These are phyloP conservation scores for Agraylea sexmaculata DNA, from an alignment of 1,140 invertebrate genomes.

Conservation along the genomic window DNA sequence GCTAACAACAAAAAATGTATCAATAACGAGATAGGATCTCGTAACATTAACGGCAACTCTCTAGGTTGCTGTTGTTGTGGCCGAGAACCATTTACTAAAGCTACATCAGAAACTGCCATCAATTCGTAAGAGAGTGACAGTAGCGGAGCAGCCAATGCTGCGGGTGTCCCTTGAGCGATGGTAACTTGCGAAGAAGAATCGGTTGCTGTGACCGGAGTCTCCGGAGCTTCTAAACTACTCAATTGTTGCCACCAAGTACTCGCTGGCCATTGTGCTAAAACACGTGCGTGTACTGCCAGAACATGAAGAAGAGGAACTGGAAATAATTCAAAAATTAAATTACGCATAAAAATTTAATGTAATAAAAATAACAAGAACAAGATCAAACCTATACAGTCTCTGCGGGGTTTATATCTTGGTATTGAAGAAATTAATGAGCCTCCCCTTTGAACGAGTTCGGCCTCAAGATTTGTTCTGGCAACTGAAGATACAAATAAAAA, in stretches of 20 bases:
- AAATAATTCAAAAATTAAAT: slow-evolving; percentile 18
- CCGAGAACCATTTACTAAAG: slow-evolving; percentile 29
- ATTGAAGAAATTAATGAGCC: slow-evolving; percentile 55
- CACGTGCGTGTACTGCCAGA: slow-evolving; percentile 69
- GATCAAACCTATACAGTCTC: slow-evolving; percentile 61
- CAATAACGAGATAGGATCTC: slow-evolving; percentile 72
- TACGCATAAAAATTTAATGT: slow-evolving; percentile 2
- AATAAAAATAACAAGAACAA: background rate
- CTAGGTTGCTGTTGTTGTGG: slow-evolving; percentile 41
- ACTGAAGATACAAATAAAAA: slow-evolving; percentile 85
- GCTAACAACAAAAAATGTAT: slow-evolving; percentile 78
- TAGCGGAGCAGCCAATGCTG: slow-evolving; percentile 12
- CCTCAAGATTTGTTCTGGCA: slow-evolving; percentile 83
- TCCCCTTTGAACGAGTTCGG: slow-evolving; percentile 78
- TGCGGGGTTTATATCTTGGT: slow-evolving; percentile 59
- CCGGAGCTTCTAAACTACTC: slow-evolving; percentile 35
- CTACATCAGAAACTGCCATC: slow-evolving; percentile 23
- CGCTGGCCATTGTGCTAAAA: slow-evolving; percentile 53
- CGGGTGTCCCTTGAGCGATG: background rate
- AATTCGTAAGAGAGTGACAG: slow-evolving; percentile 23
- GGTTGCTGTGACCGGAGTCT: no score
- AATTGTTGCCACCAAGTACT: slow-evolving; percentile 53
- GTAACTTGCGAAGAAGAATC: no score
- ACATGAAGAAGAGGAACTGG: slow-evolving; percentile 80
- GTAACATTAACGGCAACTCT: slow-evolving; percentile 71